These are phyloP conservation scores for Leptoteleia sp. DNA, from an alignment of 1,140 invertebrate genomes.

Conservation along the genomic window DNA sequence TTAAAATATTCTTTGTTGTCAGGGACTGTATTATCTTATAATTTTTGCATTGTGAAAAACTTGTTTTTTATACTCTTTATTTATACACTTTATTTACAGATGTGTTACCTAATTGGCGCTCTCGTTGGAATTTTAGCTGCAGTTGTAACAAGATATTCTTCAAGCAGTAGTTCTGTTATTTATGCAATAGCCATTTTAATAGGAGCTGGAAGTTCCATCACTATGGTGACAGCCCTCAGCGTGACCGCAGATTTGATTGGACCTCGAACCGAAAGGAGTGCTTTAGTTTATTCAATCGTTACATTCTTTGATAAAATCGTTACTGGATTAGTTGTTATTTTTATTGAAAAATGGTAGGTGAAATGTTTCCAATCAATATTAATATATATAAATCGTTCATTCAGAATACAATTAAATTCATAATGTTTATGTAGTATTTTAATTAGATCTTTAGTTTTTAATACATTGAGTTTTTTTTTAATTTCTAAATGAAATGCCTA, in stretches of 20 bases:
- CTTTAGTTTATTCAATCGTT: slow-evolving; percentile 95
- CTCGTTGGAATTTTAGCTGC: slow-evolving; percentile 75
- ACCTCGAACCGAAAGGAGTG: slow-evolving; percentile 91
- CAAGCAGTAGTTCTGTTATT: slow-evolving; percentile 68
- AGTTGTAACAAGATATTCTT: slow-evolving; percentile 72
- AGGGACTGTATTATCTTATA: no score
- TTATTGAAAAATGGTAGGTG: slow-evolving; percentile 90
- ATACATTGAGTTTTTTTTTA: no score
- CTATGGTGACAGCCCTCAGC: slow-evolving; percentile 94
- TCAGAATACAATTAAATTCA: no score
- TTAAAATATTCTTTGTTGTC: no score
- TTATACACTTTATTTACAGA: no score
- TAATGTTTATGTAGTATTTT: no score
- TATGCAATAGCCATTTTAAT: slow-evolving; percentile 76
- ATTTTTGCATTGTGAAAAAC: no score
- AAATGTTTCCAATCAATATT: no score
- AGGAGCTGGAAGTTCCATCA: slow-evolving; percentile 92
- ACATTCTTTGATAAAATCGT: slow-evolving; percentile 97
- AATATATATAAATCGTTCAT: no score
- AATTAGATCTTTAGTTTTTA: no score
- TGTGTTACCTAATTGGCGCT: slow-evolving; percentile 75
- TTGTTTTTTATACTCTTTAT: no score
- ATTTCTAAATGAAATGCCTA: no score
- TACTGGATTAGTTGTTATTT: slow-evolving; percentile 91
- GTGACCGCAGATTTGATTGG: slow-evolving; percentile 96